Evolutionary conservation across 2,888 invertebrate genomes (phyloP).

Genomic region (Drosophila rellima): DNA sequence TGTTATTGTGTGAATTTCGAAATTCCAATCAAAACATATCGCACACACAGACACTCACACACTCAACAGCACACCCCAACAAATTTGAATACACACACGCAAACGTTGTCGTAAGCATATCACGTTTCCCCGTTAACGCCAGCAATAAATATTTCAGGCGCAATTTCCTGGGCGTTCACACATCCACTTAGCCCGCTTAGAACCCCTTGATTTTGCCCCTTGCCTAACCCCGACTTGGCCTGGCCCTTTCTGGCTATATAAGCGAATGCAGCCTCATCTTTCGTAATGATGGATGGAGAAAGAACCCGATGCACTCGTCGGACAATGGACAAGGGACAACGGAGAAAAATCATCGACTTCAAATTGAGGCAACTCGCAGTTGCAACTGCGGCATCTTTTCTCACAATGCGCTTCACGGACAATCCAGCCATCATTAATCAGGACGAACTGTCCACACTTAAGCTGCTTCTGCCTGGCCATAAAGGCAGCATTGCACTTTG

Average conservation of each 20-base stretch:
- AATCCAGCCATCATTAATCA: conserved; percentile 38
- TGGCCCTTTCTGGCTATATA: not conserved
- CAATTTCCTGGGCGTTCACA: conserved; percentile 74
- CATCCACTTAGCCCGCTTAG: conserved; percentile 54
- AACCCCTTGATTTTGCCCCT: conserved; percentile 10
- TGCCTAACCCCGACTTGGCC: not conserved
- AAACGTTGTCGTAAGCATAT: conserved; percentile 58
- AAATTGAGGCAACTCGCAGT: conserved; percentile 22
- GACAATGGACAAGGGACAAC: too few relatives aligned
- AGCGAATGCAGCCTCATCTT: conserved; percentile 1
- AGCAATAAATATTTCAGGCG: conserved; percentile 74
- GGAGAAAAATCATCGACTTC: not conserved
- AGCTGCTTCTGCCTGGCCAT: conserved; percentile 39
- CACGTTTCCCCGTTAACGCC: conserved; percentile 71
- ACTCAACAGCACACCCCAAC: conserved; percentile 4
- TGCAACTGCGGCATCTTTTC: conserved; percentile 11
- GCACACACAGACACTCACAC: conserved; percentile 19
- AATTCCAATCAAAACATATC: conserved; percentile 63
- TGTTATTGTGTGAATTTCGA: conserved; percentile 53
- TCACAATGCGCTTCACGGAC: conserved; percentile 42
- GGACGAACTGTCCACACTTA: conserved; percentile 38
- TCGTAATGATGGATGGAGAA: not conserved
- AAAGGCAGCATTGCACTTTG: conserved; percentile 36
- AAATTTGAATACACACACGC: not conserved
- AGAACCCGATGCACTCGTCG: not conserved